Conservation (phyloP, 2,113 vertebrate species). For the Rhynchomys soricoides region DNA sequence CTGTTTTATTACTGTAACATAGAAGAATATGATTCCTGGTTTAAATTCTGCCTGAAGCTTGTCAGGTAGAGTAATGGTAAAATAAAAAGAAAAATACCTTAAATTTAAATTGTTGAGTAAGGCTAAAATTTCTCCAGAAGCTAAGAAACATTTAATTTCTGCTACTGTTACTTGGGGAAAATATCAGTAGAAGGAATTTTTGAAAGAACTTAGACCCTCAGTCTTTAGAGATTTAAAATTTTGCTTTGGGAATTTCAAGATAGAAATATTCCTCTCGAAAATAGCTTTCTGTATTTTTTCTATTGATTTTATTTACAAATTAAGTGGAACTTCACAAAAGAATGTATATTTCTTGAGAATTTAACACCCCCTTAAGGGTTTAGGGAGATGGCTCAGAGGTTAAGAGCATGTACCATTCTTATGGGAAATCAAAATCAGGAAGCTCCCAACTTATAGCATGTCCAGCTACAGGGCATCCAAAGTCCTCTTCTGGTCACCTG, state of each 20-base stretch:
- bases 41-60: conserved; percentile 62
- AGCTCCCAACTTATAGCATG: too few relatives aligned
- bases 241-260: not conserved
- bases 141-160: conserved; percentile 54
- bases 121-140: conserved; percentile 24
- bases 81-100: not conserved
- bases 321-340: conserved; percentile 31
- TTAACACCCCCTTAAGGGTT: not conserved
- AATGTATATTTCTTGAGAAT: not conserved
- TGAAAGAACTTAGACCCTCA: not conserved
- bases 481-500: not conserved
- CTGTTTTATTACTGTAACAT: conserved; percentile 15
- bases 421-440: not conserved
- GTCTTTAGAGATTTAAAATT: not conserved
- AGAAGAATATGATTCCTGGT: conserved; percentile 45
- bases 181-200: not conserved
- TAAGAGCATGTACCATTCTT: not conserved
- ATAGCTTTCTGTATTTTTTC: not conserved
- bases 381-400: not conserved
- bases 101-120: conserved; percentile 47
- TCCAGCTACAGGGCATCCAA: not conserved
- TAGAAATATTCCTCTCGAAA: conserved; percentile 28
- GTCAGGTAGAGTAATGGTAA: conserved; percentile 51
- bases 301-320: conserved; percentile 26
- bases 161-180: not conserved